Conservation (phyloP, 2,113 vertebrate genomes). For the Cryptotis parvus region DNA sequence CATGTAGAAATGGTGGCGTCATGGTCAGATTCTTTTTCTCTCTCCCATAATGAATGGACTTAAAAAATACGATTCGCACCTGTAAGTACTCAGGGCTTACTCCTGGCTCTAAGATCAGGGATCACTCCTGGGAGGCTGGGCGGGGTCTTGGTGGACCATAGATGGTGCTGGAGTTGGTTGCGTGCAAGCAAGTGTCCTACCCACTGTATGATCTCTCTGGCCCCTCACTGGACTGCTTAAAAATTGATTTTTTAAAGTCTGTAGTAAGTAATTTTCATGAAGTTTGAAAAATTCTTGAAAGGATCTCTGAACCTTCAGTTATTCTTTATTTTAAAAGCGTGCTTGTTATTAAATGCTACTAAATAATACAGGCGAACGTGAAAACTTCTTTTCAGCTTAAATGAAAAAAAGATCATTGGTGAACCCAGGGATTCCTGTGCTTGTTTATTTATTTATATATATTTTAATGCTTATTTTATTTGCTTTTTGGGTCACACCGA, state of each 20-base stretch:
- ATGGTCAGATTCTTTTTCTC: not conserved
- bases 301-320: not conserved
- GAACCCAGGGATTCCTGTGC: too few species aligned
- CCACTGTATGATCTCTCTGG: too few species aligned
- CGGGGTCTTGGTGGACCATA: too few species aligned
- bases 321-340: slow-evolving; percentile 12
- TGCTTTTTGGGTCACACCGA: too few species aligned
- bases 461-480: too few species aligned
- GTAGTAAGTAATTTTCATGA: not conserved
- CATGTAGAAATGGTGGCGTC: slow-evolving; percentile 3
- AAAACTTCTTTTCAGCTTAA: slow-evolving; percentile 17
- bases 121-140: too few species aligned
- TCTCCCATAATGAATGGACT: too few species aligned
- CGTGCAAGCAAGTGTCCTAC: too few species aligned
- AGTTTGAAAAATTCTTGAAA: slow-evolving; percentile 41
- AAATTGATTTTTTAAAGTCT: slow-evolving; percentile 36
- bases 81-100: not conserved
- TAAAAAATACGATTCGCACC: not conserved
- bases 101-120: not conserved
- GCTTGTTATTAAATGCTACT: slow-evolving; percentile 26
- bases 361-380: not conserved
- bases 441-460: too few species aligned
- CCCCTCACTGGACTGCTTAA: not conserved
- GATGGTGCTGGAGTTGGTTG: too few species aligned
- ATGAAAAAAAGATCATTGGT: not conserved